These are phyloP conservation scores for Dromococcyx pavoninus DNA, from an alignment of 2,797 vertebrate genomes.

Conservation along the genomic window DNA sequence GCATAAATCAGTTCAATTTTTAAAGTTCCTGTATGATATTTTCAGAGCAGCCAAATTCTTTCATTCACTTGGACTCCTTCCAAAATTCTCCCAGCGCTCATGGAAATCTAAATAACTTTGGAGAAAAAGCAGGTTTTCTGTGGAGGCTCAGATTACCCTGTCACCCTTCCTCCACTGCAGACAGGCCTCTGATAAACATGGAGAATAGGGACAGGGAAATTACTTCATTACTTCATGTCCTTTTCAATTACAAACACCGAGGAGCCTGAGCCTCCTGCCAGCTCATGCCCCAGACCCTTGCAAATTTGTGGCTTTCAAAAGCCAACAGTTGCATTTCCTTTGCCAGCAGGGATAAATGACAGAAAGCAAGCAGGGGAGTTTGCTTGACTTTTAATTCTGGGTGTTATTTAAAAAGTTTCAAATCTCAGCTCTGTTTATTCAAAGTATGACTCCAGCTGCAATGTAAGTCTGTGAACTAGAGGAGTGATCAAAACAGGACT, in stretches of 20 bases:
- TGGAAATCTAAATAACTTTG: slow-evolving; percentile 83
- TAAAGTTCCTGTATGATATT: slow-evolving; percentile 74
- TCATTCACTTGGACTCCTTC: slow-evolving; percentile 76
- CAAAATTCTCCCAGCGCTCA: slow-evolving; percentile 76
- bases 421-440: slow-evolving; percentile 44
- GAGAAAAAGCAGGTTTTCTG: slow-evolving; percentile 82
- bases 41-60: slow-evolving; percentile 75
- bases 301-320: slow-evolving; percentile 69
- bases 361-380: slow-evolving; percentile 13
- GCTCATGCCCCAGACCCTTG: slow-evolving; percentile 53
- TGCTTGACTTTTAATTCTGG: slow-evolving; percentile 23
- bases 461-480: neutral
- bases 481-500: slow-evolving; percentile 47
- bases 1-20: slow-evolving; percentile 80
- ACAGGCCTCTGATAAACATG: slow-evolving; percentile 77
- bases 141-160: slow-evolving; percentile 77
- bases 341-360: slow-evolving; percentile 49
- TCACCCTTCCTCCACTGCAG: slow-evolving; percentile 77
- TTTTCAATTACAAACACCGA: slow-evolving; percentile 78
- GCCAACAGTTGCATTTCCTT: slow-evolving; percentile 68
- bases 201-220: slow-evolving; percentile 82
- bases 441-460: slow-evolving; percentile 40
- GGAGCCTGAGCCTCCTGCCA: slow-evolving; percentile 68
- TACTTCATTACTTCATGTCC: slow-evolving; percentile 81
- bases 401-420: slow-evolving; percentile 52